Percentiles rank a stretch among this genome's conserved stretches.
phyloP scores from a whole-genome alignment of 2,797 vertebrate species.

The Xenops minutus region DNA sequence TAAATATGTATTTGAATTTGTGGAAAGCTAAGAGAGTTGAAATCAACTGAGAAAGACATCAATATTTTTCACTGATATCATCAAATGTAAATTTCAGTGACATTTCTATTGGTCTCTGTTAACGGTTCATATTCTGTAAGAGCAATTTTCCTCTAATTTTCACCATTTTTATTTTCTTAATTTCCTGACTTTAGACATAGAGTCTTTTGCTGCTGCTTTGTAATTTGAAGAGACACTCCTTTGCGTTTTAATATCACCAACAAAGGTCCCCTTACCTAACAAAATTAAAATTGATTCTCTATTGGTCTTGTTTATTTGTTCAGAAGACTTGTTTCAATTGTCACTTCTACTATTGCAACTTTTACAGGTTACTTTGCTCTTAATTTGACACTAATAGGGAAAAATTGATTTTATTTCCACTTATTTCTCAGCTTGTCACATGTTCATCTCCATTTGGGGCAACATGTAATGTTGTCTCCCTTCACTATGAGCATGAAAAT shows the following conservation, averaged over 20 bases:
- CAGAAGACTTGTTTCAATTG: constrained; percentile 16
- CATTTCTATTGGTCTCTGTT: fast-evolving
- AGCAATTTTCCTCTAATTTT: neutral
- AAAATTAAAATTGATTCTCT: constrained; percentile 22
- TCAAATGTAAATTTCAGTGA: neutral
- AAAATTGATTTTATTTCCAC: constrained; percentile 52
- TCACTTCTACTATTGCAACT: neutral
- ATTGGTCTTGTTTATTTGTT: neutral
- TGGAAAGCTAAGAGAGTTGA: neutral
- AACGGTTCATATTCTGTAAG: neutral
- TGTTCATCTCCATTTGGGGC: constrained; percentile 12
- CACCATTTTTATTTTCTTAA: neutral
- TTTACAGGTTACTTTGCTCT: constrained; percentile 24
- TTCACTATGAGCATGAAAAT: neutral
- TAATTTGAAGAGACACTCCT: neutral
- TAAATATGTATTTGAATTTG: neutral
- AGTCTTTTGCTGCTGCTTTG: neutral
- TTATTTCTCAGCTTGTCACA: constrained; percentile 23
- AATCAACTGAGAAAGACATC: neutral
- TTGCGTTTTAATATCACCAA: neutral
- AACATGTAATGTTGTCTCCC: neutral
- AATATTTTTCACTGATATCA: neutral
- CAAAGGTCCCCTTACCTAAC: neutral
- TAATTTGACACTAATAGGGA: constrained; percentile 50
- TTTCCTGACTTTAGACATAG: neutral